Base-by-base conservation (phyloP, 1,140 invertebrate species). In the Conopomorpha cramerella region DNA sequence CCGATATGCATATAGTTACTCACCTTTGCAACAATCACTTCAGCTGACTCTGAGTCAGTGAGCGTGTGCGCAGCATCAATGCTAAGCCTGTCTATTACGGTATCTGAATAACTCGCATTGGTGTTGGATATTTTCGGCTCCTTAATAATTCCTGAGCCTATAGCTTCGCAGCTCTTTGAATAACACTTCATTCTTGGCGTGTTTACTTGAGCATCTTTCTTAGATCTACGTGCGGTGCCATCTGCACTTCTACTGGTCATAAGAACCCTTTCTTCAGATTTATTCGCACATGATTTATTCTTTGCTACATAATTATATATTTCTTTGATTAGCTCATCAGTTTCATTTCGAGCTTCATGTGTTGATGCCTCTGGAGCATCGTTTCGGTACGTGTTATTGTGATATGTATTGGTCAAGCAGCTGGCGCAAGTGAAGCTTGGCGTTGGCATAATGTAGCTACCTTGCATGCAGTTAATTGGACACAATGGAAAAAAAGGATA, bases 91-190 rank as follows among this genome's bases (percentile, higher is more conserved):
- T 68, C 66, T 23, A 74, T 34, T 14, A 68, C 10, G 3, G 66
- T 62, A 34, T 71, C 68, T 1, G 68, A 74, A 29, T 55, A 70
- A 34, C 53, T 67, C 4, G 52, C 34, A 32, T 63, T 57, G 12
- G 46, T 45, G 38, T 49, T 48, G 33, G 43, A 50, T 16, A 41
- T 42, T 12, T 62, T 51, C 0, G 49, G 44, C 11, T 34, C 28
- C 10, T n/a, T n/a, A n/a, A n/a, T n/a, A n/a, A 47, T 35, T 41
- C 44, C 49, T 11, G 54, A 51, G 6, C 55, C 50, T 13, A 73
- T 58, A 0, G 64, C 68, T 42, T 73, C 68, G 34, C 66, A 74
- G 39, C 68, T 74, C 39, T 70, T 74, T 2, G 68, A 74, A 30
- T 55, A 47, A 39, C 51, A 67, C 36, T 54, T 63, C 18, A 61